phyloP scores from a whole-genome alignment of 2,888 invertebrate species.

The Oscheius sp. region DNA sequence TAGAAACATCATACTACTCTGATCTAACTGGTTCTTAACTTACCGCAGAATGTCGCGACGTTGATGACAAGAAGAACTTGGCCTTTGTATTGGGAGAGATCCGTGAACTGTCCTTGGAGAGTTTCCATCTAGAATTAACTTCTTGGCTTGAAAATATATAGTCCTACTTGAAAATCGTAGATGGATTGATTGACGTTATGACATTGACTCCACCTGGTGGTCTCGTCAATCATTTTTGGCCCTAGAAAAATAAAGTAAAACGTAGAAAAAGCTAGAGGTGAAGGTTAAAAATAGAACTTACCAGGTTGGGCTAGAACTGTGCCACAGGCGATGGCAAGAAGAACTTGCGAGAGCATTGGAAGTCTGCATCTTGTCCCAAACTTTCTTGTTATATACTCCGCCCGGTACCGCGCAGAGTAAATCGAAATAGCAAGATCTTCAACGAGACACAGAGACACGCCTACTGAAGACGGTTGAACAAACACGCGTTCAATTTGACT shows the following conservation, averaged over 20 bases:
- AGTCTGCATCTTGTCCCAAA: slow-evolving; percentile 23
- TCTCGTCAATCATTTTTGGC: slow-evolving; percentile 67
- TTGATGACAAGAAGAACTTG: slow-evolving; percentile 68
- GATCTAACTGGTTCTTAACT: slow-evolving; percentile 29
- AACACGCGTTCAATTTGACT: slow-evolving; percentile 30
- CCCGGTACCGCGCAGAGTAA: slow-evolving; percentile 19
- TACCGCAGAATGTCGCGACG: slow-evolving; percentile 70
- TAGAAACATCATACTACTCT: background rate
- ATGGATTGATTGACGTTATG: slow-evolving; percentile 62
- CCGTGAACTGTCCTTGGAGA: slow-evolving; percentile 67
- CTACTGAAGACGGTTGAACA: slow-evolving; percentile 31
- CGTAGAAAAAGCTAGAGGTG: background rate
- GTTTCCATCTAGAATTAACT: slow-evolving; percentile 58
- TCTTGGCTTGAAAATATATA: too few species aligned
- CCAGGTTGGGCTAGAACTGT: slow-evolving; percentile 43
- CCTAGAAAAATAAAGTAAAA: slow-evolving; percentile 45
- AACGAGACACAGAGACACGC: slow-evolving; percentile 27
- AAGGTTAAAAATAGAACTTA: background rate
- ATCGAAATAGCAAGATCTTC: slow-evolving; percentile 1
- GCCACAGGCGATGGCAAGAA: slow-evolving; percentile 29
- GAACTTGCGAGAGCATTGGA: slow-evolving; percentile 24
- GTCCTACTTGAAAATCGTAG: slow-evolving; percentile 66
- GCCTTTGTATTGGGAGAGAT: slow-evolving; percentile 66
- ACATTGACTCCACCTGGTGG: slow-evolving; percentile 68
- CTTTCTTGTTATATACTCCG: slow-evolving; percentile 24